phyloP scores from a whole-genome alignment of 2,797 vertebrate genomes.

The Knipowitschia caucasica region DNA sequence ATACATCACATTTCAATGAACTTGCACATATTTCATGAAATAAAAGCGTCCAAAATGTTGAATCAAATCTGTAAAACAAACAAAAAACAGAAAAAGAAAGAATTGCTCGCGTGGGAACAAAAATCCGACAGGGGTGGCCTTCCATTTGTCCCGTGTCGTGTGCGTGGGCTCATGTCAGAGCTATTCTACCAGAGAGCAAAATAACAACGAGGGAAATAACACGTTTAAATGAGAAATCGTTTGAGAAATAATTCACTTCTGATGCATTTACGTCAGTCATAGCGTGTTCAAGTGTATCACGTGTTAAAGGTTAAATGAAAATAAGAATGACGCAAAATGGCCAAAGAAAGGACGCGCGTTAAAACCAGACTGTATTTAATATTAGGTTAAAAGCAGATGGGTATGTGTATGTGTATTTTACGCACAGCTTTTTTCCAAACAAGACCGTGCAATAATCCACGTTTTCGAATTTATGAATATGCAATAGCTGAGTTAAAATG shows the following conservation, averaged over 20 bases:
- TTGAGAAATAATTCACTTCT: slow-evolving; percentile 55
- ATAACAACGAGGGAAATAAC: slow-evolving; percentile 51
- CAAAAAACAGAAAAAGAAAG: not conserved
- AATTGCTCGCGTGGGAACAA: slow-evolving; percentile 20
- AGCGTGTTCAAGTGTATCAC: slow-evolving; percentile 22
- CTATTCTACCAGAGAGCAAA: slow-evolving; percentile 63
- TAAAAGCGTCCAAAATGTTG: no score
- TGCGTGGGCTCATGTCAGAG: slow-evolving; percentile 64
- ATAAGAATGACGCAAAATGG: no score
- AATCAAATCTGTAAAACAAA: no score
- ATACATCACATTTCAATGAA: slow-evolving; percentile 7
- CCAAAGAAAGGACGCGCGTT: no score
- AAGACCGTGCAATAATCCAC: no score
- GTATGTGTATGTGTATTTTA: no score
- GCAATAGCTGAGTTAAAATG: no score
- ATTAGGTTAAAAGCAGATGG: no score
- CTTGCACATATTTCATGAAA: no score
- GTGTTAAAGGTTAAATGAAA: no score
- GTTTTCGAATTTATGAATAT: no score
- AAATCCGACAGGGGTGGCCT: slow-evolving; percentile 52
- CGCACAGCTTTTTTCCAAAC: not conserved
- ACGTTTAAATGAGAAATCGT: slow-evolving; percentile 67
- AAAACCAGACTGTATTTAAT: no score
- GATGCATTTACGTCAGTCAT: slow-evolving; percentile 52
- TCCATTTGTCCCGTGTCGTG: slow-evolving; percentile 47